A percentile compares a stretch with the other conserved stretches of the same genome.
Evolutionary conservation across 64 coral and sea anemone genomes (phyloP).

Genomic region (Trachythela sp.): DNA sequence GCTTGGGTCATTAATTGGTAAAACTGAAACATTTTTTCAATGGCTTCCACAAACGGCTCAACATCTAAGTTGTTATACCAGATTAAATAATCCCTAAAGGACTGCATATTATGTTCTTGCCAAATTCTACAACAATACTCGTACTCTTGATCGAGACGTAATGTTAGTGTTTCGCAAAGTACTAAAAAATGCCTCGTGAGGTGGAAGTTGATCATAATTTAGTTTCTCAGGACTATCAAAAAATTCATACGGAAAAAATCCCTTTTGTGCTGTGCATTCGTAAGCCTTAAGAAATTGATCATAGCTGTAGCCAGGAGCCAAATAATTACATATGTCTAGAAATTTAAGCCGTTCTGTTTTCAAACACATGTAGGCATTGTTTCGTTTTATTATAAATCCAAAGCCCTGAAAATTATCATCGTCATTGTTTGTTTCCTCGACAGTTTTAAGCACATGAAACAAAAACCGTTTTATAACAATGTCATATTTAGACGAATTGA

Average conservation of each 20-base stretch:
- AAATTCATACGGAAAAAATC: neutral
- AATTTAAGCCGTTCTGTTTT: neutral
- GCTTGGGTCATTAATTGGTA: too few species aligned
- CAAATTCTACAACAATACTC: neutral
- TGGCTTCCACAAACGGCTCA: neutral
- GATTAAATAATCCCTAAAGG: neutral
- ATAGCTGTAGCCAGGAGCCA: neutral
- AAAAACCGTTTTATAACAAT: neutral
- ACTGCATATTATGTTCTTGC: neutral
- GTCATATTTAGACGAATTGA: neutral
- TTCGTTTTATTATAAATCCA: neutral
- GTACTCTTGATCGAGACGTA: neutral
- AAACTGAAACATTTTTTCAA: neutral
- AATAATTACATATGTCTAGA: neutral
- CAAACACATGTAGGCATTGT: neutral
- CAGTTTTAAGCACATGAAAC: neutral
- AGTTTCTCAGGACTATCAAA: neutral
- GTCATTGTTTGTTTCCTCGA: too few species aligned
- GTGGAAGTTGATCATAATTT: neutral
- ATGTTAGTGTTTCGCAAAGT: neutral
- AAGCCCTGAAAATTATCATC: too few species aligned
- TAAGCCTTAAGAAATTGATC: neutral
- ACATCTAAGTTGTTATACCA: constrained; percentile 3
- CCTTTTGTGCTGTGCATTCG: neutral
- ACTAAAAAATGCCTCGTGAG: neutral